Evolutionary conservation across 2,113 vertebrate genomes (phyloP).

Genomic region (Lampris incognitus): DNA sequence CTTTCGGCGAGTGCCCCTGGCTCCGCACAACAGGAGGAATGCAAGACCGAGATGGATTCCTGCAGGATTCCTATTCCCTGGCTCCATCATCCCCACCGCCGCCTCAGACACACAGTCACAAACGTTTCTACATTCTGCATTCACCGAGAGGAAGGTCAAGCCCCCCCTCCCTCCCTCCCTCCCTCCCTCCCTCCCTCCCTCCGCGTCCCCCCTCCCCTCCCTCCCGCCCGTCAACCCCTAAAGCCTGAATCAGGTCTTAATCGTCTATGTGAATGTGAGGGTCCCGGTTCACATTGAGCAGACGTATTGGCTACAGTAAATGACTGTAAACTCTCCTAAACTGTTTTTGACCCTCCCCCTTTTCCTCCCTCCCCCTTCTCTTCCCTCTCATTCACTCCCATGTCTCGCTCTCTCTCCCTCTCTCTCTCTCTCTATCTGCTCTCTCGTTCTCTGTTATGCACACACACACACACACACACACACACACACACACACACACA

Average conservation of each 20-base stretch:
- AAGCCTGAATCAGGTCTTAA: slow-evolving; percentile 10
- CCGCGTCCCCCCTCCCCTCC: fast-evolving
- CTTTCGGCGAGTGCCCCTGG: slow-evolving; percentile 61
- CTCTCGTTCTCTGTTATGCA: not conserved
- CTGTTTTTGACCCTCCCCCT: slow-evolving; percentile 11
- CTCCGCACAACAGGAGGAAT: slow-evolving; percentile 63
- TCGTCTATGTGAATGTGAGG: slow-evolving; percentile 4
- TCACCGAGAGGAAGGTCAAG: slow-evolving; percentile 18
- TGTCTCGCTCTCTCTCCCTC: not conserved
- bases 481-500: not conserved
- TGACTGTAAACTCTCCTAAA: slow-evolving; percentile 1
- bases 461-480: slow-evolving; percentile 14
- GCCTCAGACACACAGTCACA: slow-evolving; percentile 22
- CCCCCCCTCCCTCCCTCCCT: too few relatives aligned
- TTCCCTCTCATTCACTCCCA: not conserved
- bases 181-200: too few relatives aligned
- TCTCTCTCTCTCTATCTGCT: not conserved
- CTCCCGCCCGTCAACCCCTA: too few relatives aligned
- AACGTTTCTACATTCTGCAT: slow-evolving; percentile 23
- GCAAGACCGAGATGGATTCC: slow-evolving; percentile 67
- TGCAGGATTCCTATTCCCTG: slow-evolving; percentile 65
- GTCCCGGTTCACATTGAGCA: slow-evolving; percentile 7
- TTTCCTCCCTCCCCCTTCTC: slow-evolving; percentile 20
- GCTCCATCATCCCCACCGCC: slow-evolving; percentile 62
- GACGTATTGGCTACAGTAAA: slow-evolving; percentile 11